Percentiles rank a stretch among this genome's conserved stretches.
phyloP scores from a whole-genome alignment of 2,797 vertebrate genomes.

The Lithobates pipiens region DNA sequence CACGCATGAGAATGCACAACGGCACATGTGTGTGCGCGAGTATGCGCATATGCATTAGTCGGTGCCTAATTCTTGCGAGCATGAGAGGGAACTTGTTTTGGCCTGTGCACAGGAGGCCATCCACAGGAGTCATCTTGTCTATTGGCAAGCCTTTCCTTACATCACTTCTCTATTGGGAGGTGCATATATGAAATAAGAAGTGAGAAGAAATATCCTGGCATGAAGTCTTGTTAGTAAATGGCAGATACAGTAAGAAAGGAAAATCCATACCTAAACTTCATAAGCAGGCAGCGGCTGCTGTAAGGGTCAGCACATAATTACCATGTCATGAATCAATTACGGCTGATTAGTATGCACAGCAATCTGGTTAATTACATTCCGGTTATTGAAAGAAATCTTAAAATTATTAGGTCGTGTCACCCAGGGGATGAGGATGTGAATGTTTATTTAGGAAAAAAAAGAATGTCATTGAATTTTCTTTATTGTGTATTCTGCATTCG shows the following conservation, averaged over 20 bases:
- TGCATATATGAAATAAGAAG: no score
- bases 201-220: neutral
- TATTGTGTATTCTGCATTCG: neutral
- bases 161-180: no score
- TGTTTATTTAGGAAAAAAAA: neutral
- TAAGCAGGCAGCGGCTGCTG: neutral
- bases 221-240: neutral
- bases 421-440: neutral
- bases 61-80: no score
- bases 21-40: no score
- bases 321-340: slow-evolving; percentile 30
- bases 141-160: no score
- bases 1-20: no score
- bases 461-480: neutral
- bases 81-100: no score
- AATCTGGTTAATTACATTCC: slow-evolving; percentile 13
- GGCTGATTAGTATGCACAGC: slow-evolving; percentile 31
- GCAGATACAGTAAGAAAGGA: neutral
- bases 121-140: no score
- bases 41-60: no score
- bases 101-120: no score
- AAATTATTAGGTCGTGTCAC: neutral
- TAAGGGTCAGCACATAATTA: slow-evolving; percentile 25
- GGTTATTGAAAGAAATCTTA: slow-evolving; percentile 33
- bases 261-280: neutral